Percentiles rank a stretch among this genome's conserved stretches.
Evolutionary conservation across 2,113 vertebrate species (phyloP).

Genomic region (Bos indicus): DNA sequence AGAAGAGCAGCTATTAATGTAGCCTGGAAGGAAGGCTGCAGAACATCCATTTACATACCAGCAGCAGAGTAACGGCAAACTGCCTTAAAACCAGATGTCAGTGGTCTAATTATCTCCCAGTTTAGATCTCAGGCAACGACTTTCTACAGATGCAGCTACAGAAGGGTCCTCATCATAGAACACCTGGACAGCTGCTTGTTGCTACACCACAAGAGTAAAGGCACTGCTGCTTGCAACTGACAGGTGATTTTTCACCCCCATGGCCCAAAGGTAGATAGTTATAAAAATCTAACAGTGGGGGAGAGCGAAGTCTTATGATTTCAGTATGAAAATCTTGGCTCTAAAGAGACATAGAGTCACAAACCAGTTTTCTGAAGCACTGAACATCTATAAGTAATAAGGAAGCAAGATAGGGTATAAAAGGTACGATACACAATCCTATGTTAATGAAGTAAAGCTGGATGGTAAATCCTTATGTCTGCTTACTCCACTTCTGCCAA

Average conservation of each 20-base stretch:
- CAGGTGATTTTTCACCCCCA: background rate
- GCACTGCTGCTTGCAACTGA: background rate
- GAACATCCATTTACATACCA: background rate
- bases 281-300: background rate
- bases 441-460: background rate
- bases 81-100: background rate
- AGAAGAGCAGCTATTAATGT: background rate
- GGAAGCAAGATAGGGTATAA: background rate
- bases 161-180: background rate
- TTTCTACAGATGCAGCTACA: background rate
- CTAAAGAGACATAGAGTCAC: background rate
- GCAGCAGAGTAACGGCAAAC: background rate
- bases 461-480: background rate
- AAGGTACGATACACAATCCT: background rate
- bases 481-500: background rate
- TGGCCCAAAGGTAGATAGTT: background rate
- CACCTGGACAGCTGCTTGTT: background rate
- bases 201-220: background rate
- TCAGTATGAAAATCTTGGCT: background rate
- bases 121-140: background rate
- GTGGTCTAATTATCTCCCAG: background rate
- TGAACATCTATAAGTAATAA: background rate
- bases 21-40: background rate
- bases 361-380: background rate
- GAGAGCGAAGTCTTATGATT: background rate